These are phyloP conservation scores for Drosophila takahashii DNA, from an alignment of 1,140 invertebrate species.

Conservation along the genomic window DNA sequence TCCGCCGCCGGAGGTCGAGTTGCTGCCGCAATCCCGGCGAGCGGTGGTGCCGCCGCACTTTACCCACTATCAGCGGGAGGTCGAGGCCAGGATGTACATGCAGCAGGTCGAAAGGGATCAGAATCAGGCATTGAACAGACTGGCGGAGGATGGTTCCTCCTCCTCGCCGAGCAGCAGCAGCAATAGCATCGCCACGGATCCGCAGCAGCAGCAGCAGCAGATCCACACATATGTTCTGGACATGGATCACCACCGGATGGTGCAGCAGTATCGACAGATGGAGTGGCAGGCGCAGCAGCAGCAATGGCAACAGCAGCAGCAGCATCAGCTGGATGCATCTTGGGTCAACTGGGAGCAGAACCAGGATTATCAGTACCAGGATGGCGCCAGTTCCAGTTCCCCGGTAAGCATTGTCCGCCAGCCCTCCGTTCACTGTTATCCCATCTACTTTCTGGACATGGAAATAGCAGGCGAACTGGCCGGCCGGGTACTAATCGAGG, in stretches of 20 bases:
- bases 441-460: constrained; percentile 91
- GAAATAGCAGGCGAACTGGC: constrained; percentile 89
- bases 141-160: neutral
- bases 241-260: neutral
- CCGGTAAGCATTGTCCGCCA: constrained; percentile 58
- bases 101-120: constrained; percentile 5
- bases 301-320: neutral
- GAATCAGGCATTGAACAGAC: neutral
- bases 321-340: neutral
- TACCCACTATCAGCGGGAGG: neutral
- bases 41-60: constrained; percentile 8
- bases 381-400: neutral
- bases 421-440: constrained; percentile 86
- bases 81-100: neutral
- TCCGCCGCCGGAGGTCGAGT: neutral
- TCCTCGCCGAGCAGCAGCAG: neutral
- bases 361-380: neutral
- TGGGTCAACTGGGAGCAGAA: neutral
- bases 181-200: neutral
- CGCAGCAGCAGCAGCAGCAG: too few relatives aligned
- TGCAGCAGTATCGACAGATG: neutral
- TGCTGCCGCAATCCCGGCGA: neutral
- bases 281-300: constrained; percentile 1
- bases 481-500: constrained; percentile 93
- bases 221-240: neutral